Base-by-base conservation (phyloP, 1,140 invertebrate genomes). In the Acromyrmex echinatior region DNA sequence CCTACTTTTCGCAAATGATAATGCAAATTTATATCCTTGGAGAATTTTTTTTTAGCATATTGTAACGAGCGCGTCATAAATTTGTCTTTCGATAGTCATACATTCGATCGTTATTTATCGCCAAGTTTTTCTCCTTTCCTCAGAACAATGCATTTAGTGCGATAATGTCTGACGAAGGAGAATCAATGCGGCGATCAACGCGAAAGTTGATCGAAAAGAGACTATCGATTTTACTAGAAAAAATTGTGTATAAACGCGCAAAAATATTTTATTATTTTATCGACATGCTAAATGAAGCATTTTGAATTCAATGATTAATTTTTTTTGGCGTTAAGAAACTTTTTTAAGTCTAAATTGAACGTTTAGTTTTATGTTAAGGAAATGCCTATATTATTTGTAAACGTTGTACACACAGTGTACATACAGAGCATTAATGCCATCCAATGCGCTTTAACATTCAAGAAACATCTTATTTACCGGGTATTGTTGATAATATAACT, bases 351-450 rank as follows among this genome's bases (percentile, higher is more conserved):
- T 0, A 77, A 81, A 81, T 81, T 56, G 12, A 81, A 58, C n/a
- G 45, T 58, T 80, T 81, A 81, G 16, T 58, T 81, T 71, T 58
- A 68, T 25, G 39, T 70, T 86, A 60, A 81, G 53, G 39, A 58
- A 12, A 58, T 65, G 49, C 70, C n/a, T 51, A 53, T 86, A 58
- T 73, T 35, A 74, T 78, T 87, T 82, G 58, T 79, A 51, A 78
- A 86, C 62, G 71, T 18, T 58, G 31, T 51, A 70, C 6, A 49
- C 6, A 70, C 39, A 14, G 14, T 70, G 21, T 70, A 45, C 14
- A 51, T 49, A 18, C 10, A 25, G 6, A 16, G 39, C 45, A 16
- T 49, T 51, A 51, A 70, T 45, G 66, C 12, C n/a, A n/a, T 70
- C 12, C 10, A 70, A 49, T 51, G 66, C 39, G 14, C 4, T 7